Conservation (phyloP, 2,113 vertebrate species). For the Glaucidium brasilianum region DNA sequence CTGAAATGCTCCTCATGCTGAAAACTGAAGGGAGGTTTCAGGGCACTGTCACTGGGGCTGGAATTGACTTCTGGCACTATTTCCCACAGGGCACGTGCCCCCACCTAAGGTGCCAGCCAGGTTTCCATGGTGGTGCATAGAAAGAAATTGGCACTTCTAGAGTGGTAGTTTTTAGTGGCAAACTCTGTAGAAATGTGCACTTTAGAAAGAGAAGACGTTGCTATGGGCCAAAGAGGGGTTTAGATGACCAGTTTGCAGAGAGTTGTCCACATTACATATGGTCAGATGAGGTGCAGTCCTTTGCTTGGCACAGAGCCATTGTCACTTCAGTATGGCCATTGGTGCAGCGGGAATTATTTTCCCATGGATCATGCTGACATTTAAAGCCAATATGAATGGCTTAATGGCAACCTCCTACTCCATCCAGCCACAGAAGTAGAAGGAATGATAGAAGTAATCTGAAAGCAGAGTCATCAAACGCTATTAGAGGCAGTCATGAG, state of each 20-base stretch:
- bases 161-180: neutral
- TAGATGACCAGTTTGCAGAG: neutral
- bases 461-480: neutral
- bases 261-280: neutral
- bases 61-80: neutral
- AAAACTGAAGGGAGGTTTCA: neutral
- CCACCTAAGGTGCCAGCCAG: neutral
- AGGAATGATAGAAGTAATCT: neutral
- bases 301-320: neutral
- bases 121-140: neutral
- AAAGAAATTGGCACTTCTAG: neutral
- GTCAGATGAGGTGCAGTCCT: neutral
- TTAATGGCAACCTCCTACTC: neutral
- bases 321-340: neutral
- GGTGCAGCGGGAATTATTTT: neutral
- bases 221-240: neutral
- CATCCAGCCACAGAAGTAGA: neutral
- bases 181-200: neutral
- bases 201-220: neutral
- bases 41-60: accelerated
- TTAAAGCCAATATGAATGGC: neutral
- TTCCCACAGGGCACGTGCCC: neutral
- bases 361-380: accelerated
- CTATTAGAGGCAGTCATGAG: neutral
- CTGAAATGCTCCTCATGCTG: neutral